Evolutionary conservation across 2,113 vertebrate genomes (phyloP).

Genomic region (Cygnus atratus): DNA sequence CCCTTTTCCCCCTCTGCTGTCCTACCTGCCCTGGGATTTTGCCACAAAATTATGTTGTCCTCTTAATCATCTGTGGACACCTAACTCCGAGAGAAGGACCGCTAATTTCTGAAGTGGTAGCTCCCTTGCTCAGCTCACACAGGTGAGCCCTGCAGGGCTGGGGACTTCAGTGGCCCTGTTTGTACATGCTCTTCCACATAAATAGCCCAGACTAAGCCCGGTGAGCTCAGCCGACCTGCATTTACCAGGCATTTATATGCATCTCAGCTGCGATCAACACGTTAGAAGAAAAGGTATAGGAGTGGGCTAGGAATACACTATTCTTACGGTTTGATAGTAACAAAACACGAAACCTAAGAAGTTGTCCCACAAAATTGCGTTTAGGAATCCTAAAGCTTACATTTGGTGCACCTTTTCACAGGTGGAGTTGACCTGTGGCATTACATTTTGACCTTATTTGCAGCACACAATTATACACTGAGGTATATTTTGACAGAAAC

Average conservation of each 20-base stretch:
- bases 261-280: not conserved
- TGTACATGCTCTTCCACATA: not conserved
- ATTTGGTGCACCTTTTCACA: not conserved
- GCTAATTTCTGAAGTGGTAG: not conserved
- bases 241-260: not conserved
- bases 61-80: not conserved
- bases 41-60: not conserved
- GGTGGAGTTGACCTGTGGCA: not conserved
- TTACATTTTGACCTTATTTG: not conserved
- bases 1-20: not conserved
- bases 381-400: not conserved
- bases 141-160: not conserved
- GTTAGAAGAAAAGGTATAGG: not conserved
- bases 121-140: not conserved
- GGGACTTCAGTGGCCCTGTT: not conserved
- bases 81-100: not conserved
- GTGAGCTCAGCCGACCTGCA: not conserved
- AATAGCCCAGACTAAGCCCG: not conserved
- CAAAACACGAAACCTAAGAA: not conserved
- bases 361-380: not conserved
- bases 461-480: not conserved
- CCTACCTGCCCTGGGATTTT: not conserved
- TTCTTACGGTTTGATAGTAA: not conserved
- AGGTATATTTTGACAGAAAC: not conserved
- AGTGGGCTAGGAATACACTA: not conserved